Conservation (phyloP, 37 sponge, comb jelly and placozoan species). For the Chondrilla cf. caribensis region DNA sequence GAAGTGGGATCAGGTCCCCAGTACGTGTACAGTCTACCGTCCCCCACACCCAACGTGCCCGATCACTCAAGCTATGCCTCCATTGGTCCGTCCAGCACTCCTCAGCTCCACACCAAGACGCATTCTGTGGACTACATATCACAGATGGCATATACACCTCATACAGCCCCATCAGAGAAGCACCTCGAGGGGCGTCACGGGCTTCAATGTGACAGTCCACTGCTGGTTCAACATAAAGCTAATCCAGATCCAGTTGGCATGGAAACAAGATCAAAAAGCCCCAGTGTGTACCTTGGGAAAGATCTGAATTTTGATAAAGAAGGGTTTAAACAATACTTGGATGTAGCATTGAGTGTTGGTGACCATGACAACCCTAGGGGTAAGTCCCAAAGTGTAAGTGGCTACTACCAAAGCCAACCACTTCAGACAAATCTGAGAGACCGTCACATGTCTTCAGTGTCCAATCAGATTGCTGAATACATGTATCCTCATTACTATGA, state of each 20-base stretch:
- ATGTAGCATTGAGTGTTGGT: neutral
- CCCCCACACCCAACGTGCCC: neutral
- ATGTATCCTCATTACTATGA: neutral
- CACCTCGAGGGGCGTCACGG: neutral
- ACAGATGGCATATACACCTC: neutral
- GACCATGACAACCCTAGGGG: neutral
- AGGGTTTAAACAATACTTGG: neutral
- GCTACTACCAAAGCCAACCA: neutral
- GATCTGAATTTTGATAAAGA: neutral
- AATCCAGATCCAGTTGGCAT: neutral
- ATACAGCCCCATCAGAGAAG: constrained; percentile 2
- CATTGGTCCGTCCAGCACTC: constrained; percentile 4
- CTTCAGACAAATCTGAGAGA: too few relatives aligned
- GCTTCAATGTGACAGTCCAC: neutral
- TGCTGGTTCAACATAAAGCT: neutral
- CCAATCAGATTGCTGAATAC: neutral
- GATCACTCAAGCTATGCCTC: neutral
- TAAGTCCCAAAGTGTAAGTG: too few relatives aligned
- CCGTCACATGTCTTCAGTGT: neutral
- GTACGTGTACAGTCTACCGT: neutral
- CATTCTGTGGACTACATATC: neutral
- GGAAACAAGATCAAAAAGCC: neutral
- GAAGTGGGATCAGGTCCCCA: neutral
- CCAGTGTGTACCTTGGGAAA: neutral
- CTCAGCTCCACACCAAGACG: neutral